Evolutionary conservation across 2,113 vertebrate species (phyloP).

Genomic region (Pangasianodon hypophthalmus): DNA sequence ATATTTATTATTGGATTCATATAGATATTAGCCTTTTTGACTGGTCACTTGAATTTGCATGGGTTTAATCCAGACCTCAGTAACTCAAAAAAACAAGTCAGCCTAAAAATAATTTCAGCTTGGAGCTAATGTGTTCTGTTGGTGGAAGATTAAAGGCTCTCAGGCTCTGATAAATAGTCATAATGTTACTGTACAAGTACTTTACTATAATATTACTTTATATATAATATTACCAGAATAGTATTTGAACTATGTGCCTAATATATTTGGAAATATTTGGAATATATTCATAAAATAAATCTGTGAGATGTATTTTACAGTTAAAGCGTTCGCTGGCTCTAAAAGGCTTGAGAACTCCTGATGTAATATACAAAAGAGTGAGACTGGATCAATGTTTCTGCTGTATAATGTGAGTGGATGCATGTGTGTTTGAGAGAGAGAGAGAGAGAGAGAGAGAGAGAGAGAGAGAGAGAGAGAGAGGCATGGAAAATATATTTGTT

Average conservation of each 20-base stretch:
- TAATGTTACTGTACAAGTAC: not conserved
- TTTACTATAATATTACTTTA: not conserved
- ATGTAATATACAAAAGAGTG: not conserved
- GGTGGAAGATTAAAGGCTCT: not conserved
- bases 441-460: not conserved
- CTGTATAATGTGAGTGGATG: not conserved
- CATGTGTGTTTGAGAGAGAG: not conserved
- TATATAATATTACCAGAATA: not conserved
- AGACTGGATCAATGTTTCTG: not conserved
- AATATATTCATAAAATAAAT: not conserved
- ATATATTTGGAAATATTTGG: not conserved
- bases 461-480: not conserved
- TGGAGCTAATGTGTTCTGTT: not conserved
- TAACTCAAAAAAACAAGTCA: not conserved
- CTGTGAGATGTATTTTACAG: not conserved
- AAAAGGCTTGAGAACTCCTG: not conserved
- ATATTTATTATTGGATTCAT: not conserved
- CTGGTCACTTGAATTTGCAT: not conserved
- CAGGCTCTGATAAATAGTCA: not conserved
- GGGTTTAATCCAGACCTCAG: not conserved
- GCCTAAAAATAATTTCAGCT: not conserved
- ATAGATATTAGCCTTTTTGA: not conserved
- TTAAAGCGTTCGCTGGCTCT: no score
- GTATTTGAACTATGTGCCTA: not conserved
- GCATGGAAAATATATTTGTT: not conserved